A percentile compares a stretch with the other conserved stretches of the same genome.
Conservation (phyloP, 2,888 invertebrate genomes). For the Scaptomyza parva region DNA sequence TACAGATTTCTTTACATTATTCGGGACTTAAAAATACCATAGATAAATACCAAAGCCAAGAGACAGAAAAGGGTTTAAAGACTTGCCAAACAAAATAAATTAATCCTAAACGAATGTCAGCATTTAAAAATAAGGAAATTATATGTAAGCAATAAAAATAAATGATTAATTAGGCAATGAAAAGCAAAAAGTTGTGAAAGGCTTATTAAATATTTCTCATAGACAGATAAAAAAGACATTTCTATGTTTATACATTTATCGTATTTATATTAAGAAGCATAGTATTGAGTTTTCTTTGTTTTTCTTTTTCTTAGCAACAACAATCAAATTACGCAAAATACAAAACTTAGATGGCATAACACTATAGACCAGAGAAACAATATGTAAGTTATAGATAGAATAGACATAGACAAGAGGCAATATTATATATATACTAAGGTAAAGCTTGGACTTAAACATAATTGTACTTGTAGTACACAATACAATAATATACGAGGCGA, state of each 20-base stretch:
- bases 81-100: constrained; percentile 25
- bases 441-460: constrained; percentile 39
- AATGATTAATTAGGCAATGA: constrained; percentile 45
- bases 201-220: constrained; percentile 21
- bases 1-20: constrained; percentile 9
- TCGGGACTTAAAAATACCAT: constrained; percentile 21
- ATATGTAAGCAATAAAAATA: constrained; percentile 52
- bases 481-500: constrained; percentile 42
- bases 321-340: constrained; percentile 14
- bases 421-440: constrained; percentile 21
- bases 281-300: constrained; percentile 2
- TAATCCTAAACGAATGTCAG: constrained; percentile 30
- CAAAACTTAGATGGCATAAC: constrained; percentile 40
- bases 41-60: constrained; percentile 42
- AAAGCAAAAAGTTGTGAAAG: constrained; percentile 31
- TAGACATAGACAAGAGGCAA: constrained; percentile 55
- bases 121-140: constrained; percentile 24
- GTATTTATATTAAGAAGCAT: constrained; percentile 27
- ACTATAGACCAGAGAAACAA: constrained; percentile 34
- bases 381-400: constrained; percentile 22
- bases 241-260: constrained; percentile 5
- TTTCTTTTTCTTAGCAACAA: background rate
- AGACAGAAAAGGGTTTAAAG: constrained; percentile 9
- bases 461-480: constrained; percentile 17
- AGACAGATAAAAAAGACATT: constrained; percentile 13